Conservation (phyloP, 2,797 vertebrate genomes). For the Tinamus major region DNA sequence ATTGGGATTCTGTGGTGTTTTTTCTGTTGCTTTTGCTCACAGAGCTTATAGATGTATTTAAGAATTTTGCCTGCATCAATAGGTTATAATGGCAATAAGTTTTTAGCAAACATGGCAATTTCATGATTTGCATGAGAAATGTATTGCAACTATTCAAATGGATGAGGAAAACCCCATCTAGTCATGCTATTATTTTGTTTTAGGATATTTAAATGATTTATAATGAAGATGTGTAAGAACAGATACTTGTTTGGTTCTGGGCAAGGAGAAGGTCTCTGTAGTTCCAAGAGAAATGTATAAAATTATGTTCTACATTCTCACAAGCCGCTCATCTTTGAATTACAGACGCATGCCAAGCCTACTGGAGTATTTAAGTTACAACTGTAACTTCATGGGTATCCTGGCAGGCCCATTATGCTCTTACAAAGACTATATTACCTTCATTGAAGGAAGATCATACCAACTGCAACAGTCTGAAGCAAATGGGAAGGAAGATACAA, state of each 20-base stretch:
- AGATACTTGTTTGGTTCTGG: background rate
- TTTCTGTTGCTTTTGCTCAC: no score
- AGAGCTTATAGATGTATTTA: no score
- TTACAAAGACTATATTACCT: slow-evolving; percentile 97
- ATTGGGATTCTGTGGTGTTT: no score
- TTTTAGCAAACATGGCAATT: no score
- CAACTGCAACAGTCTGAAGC: slow-evolving; percentile 84
- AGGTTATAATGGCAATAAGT: no score
- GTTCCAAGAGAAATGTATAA: background rate
- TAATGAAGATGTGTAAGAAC: background rate
- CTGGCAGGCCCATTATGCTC: slow-evolving; percentile 96
- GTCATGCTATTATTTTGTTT: background rate
- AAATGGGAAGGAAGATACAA: slow-evolving; percentile 89
- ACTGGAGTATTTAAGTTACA: slow-evolving; percentile 98
- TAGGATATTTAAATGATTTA: background rate
- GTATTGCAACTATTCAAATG: background rate
- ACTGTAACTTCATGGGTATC: slow-evolving; percentile 99
- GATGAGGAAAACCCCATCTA: background rate
- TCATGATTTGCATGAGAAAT: no score
- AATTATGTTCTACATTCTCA: slow-evolving; percentile 59
- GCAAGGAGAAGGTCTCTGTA: background rate
- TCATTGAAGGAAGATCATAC: slow-evolving; percentile 93
- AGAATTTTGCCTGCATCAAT: no score
- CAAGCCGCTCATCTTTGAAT: slow-evolving; percentile 70
- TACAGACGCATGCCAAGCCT: slow-evolving; percentile 95